Conservation (phyloP, 2,888 invertebrate genomes). For the Priocnemis perturbator region DNA sequence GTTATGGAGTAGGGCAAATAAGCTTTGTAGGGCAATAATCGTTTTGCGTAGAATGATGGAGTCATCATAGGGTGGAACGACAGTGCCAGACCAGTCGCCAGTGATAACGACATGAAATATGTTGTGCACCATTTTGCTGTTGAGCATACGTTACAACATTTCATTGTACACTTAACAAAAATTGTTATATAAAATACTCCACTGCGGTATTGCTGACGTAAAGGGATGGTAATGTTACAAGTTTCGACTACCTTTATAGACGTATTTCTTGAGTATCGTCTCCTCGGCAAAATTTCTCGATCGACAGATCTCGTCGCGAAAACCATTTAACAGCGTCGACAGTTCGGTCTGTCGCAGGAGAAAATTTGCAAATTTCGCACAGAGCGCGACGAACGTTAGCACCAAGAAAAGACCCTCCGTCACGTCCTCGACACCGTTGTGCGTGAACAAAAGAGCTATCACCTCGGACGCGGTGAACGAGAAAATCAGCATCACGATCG, state of each 20-base stretch:
- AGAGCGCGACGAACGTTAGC: conserved; percentile 44
- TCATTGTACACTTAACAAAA: neutral
- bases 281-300: conserved; percentile 22
- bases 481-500: conserved; percentile 33
- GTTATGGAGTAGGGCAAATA: conserved; percentile 30
- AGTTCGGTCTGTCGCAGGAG: conserved; percentile 21
- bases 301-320: conserved; percentile 24
- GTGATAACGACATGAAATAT: conserved; percentile 30
- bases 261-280: conserved; percentile 25
- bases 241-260: conserved; percentile 27
- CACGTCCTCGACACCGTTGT: conserved; percentile 54
- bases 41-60: neutral
- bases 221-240: neutral
- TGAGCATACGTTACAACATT: too few species aligned
- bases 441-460: conserved; percentile 48
- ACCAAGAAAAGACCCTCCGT: conserved; percentile 58
- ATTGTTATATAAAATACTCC: neutral
- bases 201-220: neutral
- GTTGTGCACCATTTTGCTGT: conserved; percentile 30
- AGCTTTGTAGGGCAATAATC: conserved; percentile 26
- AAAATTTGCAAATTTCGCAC: conserved; percentile 36
- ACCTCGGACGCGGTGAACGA: conserved; percentile 56
- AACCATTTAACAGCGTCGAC: conserved; percentile 13
- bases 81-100: conserved; percentile 24
- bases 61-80: conserved; percentile 18